Conservation (phyloP, 2,797 vertebrate genomes). For the Sebastes taczanowskii region DNA sequence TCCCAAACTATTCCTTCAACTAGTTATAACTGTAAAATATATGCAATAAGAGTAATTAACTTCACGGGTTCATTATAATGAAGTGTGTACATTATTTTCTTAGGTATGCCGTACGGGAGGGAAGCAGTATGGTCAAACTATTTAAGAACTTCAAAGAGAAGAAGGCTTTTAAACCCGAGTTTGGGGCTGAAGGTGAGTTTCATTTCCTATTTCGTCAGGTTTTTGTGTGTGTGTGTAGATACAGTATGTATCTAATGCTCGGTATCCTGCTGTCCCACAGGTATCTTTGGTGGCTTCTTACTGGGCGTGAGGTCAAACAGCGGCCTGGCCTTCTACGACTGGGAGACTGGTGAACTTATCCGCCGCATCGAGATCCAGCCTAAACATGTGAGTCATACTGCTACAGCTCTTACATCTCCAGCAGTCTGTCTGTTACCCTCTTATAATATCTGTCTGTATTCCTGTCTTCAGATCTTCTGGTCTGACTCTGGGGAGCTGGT, state of each 20-base stretch:
- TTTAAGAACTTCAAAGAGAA: slow-evolving; percentile 98
- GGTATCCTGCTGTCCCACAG: slow-evolving; percentile 59
- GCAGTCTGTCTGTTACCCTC: rapidly evolving
- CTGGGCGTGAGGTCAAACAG: slow-evolving; percentile 91
- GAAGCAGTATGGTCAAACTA: slow-evolving; percentile 92
- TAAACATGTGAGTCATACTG: slow-evolving; percentile 83
- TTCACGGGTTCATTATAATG: neutral
- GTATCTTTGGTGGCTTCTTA: slow-evolving; percentile 92
- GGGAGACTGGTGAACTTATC: slow-evolving; percentile 91
- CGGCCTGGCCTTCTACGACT: slow-evolving; percentile 93
- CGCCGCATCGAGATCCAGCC: slow-evolving; percentile 95
- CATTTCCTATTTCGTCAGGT: neutral
- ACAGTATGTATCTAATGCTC: neutral
- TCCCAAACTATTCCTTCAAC: neutral
- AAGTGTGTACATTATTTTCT: neutral
- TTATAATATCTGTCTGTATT: neutral
- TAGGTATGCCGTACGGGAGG: slow-evolving; percentile 92
- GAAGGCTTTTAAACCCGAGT: slow-evolving; percentile 94
- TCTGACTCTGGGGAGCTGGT: slow-evolving; percentile 94
- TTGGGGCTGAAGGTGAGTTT: slow-evolving; percentile 90
- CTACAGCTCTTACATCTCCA: rapidly evolving
- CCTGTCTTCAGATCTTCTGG: slow-evolving; percentile 89
- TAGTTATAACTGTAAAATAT: neutral
- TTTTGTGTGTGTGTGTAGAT: neutral
- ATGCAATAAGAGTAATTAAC: neutral